These are phyloP conservation scores for Anthoscopus minutus DNA, from an alignment of 2,113 vertebrate genomes.

Conservation along the genomic window DNA sequence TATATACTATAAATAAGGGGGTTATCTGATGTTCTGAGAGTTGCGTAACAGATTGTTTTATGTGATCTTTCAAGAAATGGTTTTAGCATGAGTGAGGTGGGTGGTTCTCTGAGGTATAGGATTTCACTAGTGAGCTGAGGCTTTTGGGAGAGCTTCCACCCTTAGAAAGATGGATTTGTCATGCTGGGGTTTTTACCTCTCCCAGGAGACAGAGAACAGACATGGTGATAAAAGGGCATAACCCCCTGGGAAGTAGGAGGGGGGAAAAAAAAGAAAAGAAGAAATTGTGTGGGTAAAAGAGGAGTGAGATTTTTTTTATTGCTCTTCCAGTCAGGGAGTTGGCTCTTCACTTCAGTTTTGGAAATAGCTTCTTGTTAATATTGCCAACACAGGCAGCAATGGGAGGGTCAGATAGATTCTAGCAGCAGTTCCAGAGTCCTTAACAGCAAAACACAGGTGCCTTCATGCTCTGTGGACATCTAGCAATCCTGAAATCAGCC, in stretches of 20 bases:
- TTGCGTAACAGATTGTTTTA: conserved; percentile 6
- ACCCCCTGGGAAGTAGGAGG: background rate
- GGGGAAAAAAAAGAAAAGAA: accelerated
- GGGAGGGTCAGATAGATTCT: background rate
- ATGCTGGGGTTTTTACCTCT: background rate
- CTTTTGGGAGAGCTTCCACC: background rate
- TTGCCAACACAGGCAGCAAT: background rate
- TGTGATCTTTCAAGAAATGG: background rate
- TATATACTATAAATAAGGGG: conserved; percentile 46
- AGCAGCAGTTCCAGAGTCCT: background rate
- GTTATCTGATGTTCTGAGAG: conserved; percentile 33
- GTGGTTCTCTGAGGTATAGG: background rate
- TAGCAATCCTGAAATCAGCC: background rate
- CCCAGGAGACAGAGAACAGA: background rate
- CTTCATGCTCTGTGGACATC: background rate
- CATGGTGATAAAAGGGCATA: background rate
- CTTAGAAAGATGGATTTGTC: background rate
- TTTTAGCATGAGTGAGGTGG: conserved; percentile 32
- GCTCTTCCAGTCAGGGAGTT: background rate
- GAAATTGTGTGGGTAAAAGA: background rate
- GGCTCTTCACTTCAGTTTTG: background rate
- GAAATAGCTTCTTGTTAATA: background rate
- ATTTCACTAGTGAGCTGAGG: background rate
- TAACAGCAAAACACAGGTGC: background rate
- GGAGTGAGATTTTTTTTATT: background rate